phyloP scores from a whole-genome alignment of 2,113 vertebrate species.

The Oncorhynchus keta region DNA sequence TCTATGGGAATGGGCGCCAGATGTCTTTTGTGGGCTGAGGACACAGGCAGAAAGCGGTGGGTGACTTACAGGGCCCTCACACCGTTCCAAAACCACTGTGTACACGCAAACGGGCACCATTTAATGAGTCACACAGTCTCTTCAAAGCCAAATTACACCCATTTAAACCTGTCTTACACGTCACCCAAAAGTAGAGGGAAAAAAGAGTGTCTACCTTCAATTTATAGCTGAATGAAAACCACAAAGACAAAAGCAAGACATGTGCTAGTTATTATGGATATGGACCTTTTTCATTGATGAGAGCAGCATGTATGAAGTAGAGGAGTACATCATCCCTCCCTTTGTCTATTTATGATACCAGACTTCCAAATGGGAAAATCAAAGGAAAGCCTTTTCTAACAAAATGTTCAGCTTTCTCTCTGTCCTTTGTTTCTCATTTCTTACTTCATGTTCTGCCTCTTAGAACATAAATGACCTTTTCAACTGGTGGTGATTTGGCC shows the following conservation, averaged over 20 bases:
- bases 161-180: slow-evolving; percentile 77
- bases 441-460: slow-evolving; percentile 42
- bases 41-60: slow-evolving; percentile 41
- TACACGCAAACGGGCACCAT: slow-evolving; percentile 65
- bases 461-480: slow-evolving; percentile 64
- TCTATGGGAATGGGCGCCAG: slow-evolving; percentile 67
- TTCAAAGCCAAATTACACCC: slow-evolving; percentile 77
- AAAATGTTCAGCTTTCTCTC: slow-evolving; percentile 60
- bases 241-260: slow-evolving; percentile 76
- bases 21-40: slow-evolving; percentile 60
- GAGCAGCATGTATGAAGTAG: slow-evolving; percentile 70
- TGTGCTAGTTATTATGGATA: slow-evolving; percentile 78
- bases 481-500: slow-evolving; percentile 52
- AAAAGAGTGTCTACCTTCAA: slow-evolving; percentile 69
- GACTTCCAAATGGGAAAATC: slow-evolving; percentile 73
- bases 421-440: slow-evolving; percentile 38
- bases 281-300: slow-evolving; percentile 70
- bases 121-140: slow-evolving; percentile 72
- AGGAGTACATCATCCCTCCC: slow-evolving; percentile 60
- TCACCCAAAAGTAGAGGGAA: slow-evolving; percentile 59
- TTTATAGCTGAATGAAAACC: slow-evolving; percentile 72
- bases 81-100: slow-evolving; percentile 54
- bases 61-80: slow-evolving; percentile 44
- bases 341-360: slow-evolving; percentile 68
- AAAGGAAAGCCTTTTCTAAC: slow-evolving; percentile 67